Percentiles rank a stretch among this genome's conserved stretches.
Evolutionary conservation across 2,888 invertebrate genomes (phyloP).

Genomic region (Microplitis manilae): DNA sequence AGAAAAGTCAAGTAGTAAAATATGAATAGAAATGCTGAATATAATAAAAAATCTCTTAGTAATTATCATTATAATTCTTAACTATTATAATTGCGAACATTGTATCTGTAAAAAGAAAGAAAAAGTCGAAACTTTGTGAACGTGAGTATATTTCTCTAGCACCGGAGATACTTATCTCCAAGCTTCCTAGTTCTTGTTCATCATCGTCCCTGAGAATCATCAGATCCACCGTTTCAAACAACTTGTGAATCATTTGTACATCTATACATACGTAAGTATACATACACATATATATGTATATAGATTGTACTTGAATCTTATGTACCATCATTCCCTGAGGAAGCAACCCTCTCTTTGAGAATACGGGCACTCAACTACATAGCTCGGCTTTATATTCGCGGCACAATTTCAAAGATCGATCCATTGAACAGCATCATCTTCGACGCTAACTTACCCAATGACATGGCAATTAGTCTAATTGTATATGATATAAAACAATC

Average conservation of each 20-base stretch:
- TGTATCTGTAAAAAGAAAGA: slow-evolving; percentile 22
- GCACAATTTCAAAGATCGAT: slow-evolving; percentile 68
- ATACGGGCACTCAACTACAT: slow-evolving; percentile 55
- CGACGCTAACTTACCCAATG: neutral
- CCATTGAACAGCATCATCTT: slow-evolving; percentile 55
- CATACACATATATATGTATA: slow-evolving; percentile 7
- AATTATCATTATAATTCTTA: slow-evolving; percentile 20
- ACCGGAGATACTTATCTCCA: slow-evolving; percentile 37
- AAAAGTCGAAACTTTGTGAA: slow-evolving; percentile 4
- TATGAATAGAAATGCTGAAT: neutral
- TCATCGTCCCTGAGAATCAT: slow-evolving; percentile 25
- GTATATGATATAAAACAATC: neutral
- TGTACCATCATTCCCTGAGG: slow-evolving; percentile 6
- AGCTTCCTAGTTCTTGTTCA: slow-evolving; percentile 8
- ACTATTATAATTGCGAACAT: slow-evolving; percentile 47
- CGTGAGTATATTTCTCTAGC: slow-evolving; percentile 25
- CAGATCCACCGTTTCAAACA: slow-evolving; percentile 31
- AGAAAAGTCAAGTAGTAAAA: slow-evolving; percentile 6
- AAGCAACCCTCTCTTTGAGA: slow-evolving; percentile 46
- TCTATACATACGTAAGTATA: neutral
- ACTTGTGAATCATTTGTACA: slow-evolving; percentile 20
- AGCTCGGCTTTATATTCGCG: slow-evolving; percentile 59
- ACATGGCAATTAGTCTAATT: slow-evolving; percentile 4
- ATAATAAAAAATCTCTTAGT: slow-evolving; percentile 14
- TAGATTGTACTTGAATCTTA: neutral